These are phyloP conservation scores for Thermophis baileyi DNA, from an alignment of 2,113 vertebrate species.

Conservation along the genomic window DNA sequence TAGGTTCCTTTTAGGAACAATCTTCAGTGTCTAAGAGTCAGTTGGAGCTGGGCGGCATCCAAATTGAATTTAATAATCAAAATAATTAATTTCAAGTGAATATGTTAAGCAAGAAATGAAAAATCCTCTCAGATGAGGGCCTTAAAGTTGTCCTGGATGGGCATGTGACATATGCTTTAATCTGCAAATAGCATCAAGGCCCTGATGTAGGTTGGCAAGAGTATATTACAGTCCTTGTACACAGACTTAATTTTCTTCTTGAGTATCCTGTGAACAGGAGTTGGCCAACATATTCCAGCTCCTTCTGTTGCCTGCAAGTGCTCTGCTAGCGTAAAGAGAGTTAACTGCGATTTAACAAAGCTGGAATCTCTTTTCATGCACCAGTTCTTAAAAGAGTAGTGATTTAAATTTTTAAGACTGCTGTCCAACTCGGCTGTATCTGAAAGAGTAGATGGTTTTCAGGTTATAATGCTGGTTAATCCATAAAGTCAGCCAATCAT, in stretches of 20 bases:
- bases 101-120: not conserved
- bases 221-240: not conserved
- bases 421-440: constrained; percentile 33
- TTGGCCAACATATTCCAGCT: not conserved
- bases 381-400: constrained; percentile 30
- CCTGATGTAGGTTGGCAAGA: not conserved
- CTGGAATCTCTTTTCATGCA: constrained; percentile 10
- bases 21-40: not conserved
- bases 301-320: not conserved
- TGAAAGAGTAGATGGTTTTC: constrained; percentile 37
- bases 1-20: not conserved
- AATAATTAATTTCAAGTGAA: not conserved
- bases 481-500: not conserved
- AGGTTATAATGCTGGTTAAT: constrained; percentile 28
- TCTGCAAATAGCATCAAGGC: not conserved
- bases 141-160: not conserved
- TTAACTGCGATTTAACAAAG: constrained; percentile 29
- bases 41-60: not conserved
- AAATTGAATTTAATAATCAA: not conserved
- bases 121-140: not conserved
- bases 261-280: constrained; percentile 13
- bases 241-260: not conserved
- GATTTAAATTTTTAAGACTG: constrained; percentile 54
- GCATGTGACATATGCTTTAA: too few species aligned
- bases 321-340: constrained; percentile 43